These are phyloP conservation scores for Sphaerodactylus townsendi DNA, from an alignment of 2,113 vertebrate genomes.

Conservation along the genomic window DNA sequence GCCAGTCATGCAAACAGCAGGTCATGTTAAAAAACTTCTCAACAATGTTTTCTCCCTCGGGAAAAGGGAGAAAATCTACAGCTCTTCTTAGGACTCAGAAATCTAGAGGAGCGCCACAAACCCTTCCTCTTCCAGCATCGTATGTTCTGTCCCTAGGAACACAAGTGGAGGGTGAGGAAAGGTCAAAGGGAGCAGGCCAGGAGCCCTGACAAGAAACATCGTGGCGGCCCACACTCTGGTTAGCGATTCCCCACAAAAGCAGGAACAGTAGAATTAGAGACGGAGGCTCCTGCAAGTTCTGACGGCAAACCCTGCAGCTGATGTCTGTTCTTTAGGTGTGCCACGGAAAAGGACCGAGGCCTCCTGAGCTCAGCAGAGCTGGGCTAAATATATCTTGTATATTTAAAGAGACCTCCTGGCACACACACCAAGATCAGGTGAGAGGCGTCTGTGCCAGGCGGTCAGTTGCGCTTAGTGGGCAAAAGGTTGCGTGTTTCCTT, in stretches of 20 bases:
- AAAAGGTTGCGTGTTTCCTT: constrained; percentile 33
- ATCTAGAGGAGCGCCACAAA: constrained; percentile 34
- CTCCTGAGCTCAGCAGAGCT: constrained; percentile 36
- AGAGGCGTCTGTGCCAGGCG: not conserved
- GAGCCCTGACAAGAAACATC: not conserved
- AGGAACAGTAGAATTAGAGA: not conserved
- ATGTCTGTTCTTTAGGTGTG: constrained; percentile 27
- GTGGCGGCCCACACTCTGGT: not conserved
- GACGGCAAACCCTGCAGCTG: constrained; percentile 25
- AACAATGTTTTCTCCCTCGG: not conserved
- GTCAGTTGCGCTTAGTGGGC: constrained; percentile 16
- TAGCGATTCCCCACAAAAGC: constrained; percentile 9
- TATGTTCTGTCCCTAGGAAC: constrained; percentile 50
- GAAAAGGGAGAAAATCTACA: not conserved
- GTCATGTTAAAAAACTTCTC: not conserved
- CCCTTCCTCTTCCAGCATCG: constrained; percentile 37
- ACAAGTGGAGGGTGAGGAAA: constrained; percentile 41
- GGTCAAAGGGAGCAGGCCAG: constrained; percentile 48
- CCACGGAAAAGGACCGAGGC: constrained; percentile 40
- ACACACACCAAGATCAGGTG: constrained; percentile 62
- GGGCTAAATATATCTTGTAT: constrained; percentile 58
- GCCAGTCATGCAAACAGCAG: not conserved
- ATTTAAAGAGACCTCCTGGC: constrained; percentile 46
- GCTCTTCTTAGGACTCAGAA: not conserved
- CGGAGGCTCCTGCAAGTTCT: not conserved